Evolutionary conservation across 2,113 vertebrate species (phyloP).

Genomic region (Macaca nemestrina): DNA sequence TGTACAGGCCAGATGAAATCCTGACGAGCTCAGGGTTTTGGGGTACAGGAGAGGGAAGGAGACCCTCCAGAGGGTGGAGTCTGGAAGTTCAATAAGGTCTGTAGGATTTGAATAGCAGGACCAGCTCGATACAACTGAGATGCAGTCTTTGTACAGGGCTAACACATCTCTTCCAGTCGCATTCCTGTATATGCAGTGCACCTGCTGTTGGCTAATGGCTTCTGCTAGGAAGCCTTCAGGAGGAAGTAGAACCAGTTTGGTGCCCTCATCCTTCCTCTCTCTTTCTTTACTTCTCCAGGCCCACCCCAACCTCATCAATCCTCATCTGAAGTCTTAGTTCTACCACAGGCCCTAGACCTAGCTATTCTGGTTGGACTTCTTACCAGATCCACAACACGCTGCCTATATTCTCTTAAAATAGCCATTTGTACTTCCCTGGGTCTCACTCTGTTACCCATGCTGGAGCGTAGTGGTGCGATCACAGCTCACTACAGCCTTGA

Average conservation of each 20-base stretch:
- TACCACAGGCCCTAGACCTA: neutral
- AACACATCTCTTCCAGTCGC: neutral
- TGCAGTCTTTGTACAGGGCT: too few species aligned
- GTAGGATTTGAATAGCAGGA: neutral
- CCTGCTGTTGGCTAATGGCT: neutral
- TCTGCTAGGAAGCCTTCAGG: neutral
- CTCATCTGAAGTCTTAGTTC: neutral
- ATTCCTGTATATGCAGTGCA: rapidly evolving
- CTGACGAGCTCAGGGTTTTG: neutral
- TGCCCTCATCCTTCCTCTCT: neutral
- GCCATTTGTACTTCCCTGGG: neutral
- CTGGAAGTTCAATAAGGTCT: neutral
- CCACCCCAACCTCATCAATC: too few species aligned
- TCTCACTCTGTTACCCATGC: neutral
- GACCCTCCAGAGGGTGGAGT: neutral
- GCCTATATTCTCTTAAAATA: neutral
- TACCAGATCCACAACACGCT: neutral
- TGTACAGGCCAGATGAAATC: neutral
- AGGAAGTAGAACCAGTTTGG: neutral
- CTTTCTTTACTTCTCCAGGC: neutral
- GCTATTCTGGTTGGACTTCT: neutral
- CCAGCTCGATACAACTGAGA: neutral
- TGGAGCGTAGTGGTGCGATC: neutral
- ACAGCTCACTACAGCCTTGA: neutral
- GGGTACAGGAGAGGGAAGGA: neutral